Evolutionary conservation across 2,113 vertebrate genomes (phyloP).

Genomic region (Aptenodytes forsteri): DNA sequence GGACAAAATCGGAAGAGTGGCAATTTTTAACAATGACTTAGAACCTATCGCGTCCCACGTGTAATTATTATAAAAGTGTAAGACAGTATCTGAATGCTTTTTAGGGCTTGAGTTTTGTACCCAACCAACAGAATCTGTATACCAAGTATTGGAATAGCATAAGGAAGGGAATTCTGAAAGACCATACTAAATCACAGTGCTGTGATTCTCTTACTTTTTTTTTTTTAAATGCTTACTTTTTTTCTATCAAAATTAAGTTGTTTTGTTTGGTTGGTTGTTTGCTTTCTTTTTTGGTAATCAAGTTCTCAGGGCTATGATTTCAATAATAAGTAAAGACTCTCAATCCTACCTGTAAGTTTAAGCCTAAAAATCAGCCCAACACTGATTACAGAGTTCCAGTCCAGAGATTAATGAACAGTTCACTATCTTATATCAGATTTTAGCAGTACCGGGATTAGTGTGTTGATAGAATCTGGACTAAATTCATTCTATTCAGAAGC

Average conservation of each 20-base stretch:
- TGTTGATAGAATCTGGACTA: not conserved
- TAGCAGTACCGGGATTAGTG: not conserved
- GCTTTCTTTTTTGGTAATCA: not conserved
- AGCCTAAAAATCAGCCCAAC: not conserved
- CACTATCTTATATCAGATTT: not conserved
- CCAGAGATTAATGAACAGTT: not conserved
- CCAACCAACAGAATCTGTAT: not conserved
- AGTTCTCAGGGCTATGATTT: not conserved
- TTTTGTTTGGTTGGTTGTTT: not conserved
- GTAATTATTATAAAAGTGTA: not conserved
- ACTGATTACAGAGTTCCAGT: not conserved
- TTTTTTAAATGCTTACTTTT: not conserved
- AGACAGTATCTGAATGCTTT: not conserved
- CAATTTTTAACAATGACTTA: not conserved
- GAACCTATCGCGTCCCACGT: accelerated
- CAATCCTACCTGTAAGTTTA: not conserved
- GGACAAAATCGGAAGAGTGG: not conserved
- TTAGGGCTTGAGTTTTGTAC: not conserved
- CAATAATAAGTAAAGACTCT: not conserved
- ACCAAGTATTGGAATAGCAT: not conserved
- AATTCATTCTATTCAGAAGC: not conserved
- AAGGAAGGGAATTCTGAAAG: not conserved
- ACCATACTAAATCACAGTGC: not conserved
- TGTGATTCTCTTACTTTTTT: not conserved
- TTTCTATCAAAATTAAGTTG: not conserved